Base-by-base conservation (phyloP, 2,797 vertebrate genomes). In the Heterohyrax brucei region DNA sequence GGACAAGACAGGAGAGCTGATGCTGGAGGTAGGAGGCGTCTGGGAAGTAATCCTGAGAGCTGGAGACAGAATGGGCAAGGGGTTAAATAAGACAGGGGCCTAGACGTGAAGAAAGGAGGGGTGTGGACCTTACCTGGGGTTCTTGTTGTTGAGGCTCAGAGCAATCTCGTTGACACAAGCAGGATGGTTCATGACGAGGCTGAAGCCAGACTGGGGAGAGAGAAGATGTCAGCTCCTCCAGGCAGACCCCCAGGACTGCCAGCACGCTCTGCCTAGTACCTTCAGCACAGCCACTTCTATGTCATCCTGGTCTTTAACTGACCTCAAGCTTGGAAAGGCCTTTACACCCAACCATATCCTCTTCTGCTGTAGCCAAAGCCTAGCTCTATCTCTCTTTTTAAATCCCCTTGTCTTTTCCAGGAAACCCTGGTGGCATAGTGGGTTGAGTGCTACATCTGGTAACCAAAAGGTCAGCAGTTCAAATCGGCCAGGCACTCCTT, bases 81-180 rank as follows among this genome's bases (percentile, higher is more conserved):
- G 16, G 30, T 7, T 28, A 78, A 70, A 33, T 4, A 70, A 10
- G 46, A 91, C 53, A 72, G 56, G 26, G 70, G 48, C 30, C 56
- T 56, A n/a, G 46, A 75, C 56, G 12, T 13, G 0, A 0, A 28
- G 59, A 53, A 78, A 75, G 46, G 21, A 64, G 7, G 59, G 10
- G 50, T 39, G 3, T 12, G 30, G 76, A 72, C 76, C 98, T 98
- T 96, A 99, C 99, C 99, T 99, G 48, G 99, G 98, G 24, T 97
- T 99, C 94, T 98, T 99, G 98, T 99, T 99, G 98, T 99, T 99
- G 96, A 99, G 99, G 98, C 99, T 99, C 82, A 99, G 98, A 0
- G 99, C 99, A 98, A 99, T 99, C 98, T 99, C 99, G 0, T 99
- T 99, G 97, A 99, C 99, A 4, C 99, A 99, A 95, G 98, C 98